Base-by-base conservation (phyloP, 2,113 vertebrate genomes). In the Thamnophis sirtalis region DNA sequence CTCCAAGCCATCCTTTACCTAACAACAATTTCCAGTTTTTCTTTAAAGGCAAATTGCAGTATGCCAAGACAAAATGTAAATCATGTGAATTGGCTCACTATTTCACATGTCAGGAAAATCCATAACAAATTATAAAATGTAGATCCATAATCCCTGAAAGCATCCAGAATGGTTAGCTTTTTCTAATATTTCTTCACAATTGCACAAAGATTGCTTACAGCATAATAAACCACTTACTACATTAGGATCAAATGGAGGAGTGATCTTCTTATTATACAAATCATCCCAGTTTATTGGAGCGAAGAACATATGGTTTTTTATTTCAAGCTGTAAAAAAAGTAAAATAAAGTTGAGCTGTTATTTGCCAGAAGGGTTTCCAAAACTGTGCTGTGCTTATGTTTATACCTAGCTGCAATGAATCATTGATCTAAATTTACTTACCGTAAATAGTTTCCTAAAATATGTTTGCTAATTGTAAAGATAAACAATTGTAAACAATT, bases 231-330 rank as follows among this genome's bases (percentile, higher is more conserved):
- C 38, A 97, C 98, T 98, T 96, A 99, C 99, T 98, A 99, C 99
- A 0, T 99, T 99, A 7, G 99, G 99, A 95, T 99, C 99, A 96
- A 98, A 99, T 0, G 99, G 99, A 93, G 99, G 99, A 89, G 98
- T 98, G 94, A 99, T 98, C 95, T 98, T 98, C 97, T 99, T 99
- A 96, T 99, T 97, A 94, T 99, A 98, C 93, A 99, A 97, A 94
- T 99, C 99, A 4, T 99, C 99, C 99, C 99, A 99, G 97, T 99
- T 99, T 95, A 99, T 99, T 48, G 97, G 97, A 92, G 98, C 98
- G 97, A 99, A 99, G 97, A 99, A 99, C 1, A 97, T 92, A 0
- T 99, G 99, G 94, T 97, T 99, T 98, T 99, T 99, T 95, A 99
- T 98, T 97, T 99, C 99, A 68, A 99, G 96, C 99, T 99, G 95